A percentile compares a stretch with the other conserved stretches of the same genome.
These are phyloP conservation scores for Oxyteleia sp. DNA, from an alignment of 2,888 invertebrate species.

Conservation along the genomic window DNA sequence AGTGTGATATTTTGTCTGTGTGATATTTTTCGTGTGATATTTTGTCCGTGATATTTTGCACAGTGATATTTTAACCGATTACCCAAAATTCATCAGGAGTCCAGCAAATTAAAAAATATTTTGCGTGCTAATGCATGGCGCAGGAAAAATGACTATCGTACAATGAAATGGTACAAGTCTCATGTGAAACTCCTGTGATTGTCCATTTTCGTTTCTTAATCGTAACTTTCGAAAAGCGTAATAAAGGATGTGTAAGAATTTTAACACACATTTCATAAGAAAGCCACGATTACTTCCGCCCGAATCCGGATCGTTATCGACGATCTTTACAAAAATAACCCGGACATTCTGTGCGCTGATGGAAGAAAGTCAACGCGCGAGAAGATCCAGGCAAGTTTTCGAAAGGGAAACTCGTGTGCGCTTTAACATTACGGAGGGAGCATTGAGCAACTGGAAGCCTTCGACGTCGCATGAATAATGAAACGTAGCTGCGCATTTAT, in stretches of 20 bases:
- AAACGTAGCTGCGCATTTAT: constrained; percentile 39
- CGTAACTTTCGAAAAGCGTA: constrained; percentile 60
- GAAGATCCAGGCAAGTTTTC: constrained; percentile 59
- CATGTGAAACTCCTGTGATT: constrained; percentile 40
- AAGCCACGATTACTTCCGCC: constrained; percentile 50
- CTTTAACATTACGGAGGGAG: constrained; percentile 40
- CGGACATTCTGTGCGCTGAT: constrained; percentile 37
- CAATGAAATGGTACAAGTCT: too few species aligned
- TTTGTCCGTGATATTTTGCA: too few species aligned
- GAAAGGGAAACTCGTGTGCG: constrained; percentile 64
- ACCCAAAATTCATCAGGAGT: too few species aligned
- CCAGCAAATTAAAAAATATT: too few species aligned
- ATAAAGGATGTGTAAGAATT: constrained; percentile 50
- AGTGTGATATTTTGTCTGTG: too few species aligned
- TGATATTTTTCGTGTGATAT: too few species aligned
- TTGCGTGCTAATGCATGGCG: too few species aligned
- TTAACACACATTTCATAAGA: constrained; percentile 51
- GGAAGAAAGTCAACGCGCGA: constrained; percentile 57
- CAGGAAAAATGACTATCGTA: too few species aligned
- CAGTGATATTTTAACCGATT: too few species aligned
- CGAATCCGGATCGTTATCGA: constrained; percentile 49
- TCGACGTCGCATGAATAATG: constrained; percentile 61
- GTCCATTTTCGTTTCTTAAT: constrained; percentile 49
- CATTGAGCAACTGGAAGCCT: constrained; percentile 53
- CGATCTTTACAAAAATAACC: constrained; percentile 53